A percentile compares a stretch with the other conserved stretches of the same genome.
phyloP scores from a whole-genome alignment of 2,113 vertebrate species.

The Thinocorus orbignyianus region DNA sequence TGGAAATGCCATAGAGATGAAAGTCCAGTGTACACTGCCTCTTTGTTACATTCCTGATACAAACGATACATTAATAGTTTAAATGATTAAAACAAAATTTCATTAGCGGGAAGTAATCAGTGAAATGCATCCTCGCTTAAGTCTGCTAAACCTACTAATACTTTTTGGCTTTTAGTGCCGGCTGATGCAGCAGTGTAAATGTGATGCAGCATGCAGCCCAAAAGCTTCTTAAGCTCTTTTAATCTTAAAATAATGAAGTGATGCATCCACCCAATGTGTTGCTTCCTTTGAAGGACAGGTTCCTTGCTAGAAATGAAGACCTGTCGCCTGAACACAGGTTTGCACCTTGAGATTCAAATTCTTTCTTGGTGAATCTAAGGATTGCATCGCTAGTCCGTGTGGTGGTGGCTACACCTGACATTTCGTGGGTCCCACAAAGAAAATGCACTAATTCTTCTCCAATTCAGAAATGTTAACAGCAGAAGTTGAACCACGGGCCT shows the following conservation, averaged over 20 bases:
- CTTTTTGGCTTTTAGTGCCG: conserved; percentile 46
- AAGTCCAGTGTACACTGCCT: neutral
- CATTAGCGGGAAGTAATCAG: conserved; percentile 64
- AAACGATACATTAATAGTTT: neutral
- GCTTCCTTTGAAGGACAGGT: neutral
- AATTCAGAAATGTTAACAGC: neutral
- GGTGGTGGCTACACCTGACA: too few relatives aligned
- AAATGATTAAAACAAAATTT: conserved; percentile 47
- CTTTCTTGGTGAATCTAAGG: neutral
- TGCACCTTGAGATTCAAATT: neutral
- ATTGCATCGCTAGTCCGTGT: neutral
- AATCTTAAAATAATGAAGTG: conserved; percentile 40
- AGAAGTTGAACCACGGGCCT: neutral
- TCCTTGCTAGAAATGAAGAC: neutral
- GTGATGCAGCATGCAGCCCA: conserved; percentile 13
- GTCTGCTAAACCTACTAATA: conserved; percentile 59
- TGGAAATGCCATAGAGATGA: neutral
- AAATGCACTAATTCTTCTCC: neutral
- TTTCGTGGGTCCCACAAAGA: neutral
- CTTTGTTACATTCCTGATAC: neutral
- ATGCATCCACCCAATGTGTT: neutral
- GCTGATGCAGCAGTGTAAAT: conserved; percentile 37
- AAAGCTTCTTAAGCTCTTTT: conserved; percentile 64
- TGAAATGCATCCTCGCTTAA: conserved; percentile 60
- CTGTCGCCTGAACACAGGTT: neutral